These are phyloP conservation scores for Calycopis cecrops DNA, from an alignment of 1,140 invertebrate species.

Conservation along the genomic window DNA sequence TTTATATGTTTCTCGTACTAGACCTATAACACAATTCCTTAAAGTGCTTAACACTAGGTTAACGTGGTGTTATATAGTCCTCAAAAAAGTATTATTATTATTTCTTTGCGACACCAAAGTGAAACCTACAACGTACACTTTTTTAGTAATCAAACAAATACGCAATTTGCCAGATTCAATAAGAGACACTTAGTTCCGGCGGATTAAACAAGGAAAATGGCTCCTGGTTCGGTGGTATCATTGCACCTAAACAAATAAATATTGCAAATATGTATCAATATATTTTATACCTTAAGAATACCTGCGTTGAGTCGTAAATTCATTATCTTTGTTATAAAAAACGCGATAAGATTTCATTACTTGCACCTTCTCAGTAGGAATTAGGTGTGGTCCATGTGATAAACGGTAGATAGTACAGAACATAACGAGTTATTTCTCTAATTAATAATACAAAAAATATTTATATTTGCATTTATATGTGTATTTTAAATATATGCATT, in stretches of 20 bases:
- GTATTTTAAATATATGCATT: too few relatives aligned
- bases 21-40: too few relatives aligned
- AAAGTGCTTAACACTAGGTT: too few relatives aligned
- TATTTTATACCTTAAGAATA: slow-evolving; percentile 24
- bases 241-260: slow-evolving; percentile 64
- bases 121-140: neutral
- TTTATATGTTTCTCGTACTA: too few relatives aligned
- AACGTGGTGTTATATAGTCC: too few relatives aligned
- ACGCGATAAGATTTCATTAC: slow-evolving; percentile 40
- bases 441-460: too few relatives aligned
- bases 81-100: too few relatives aligned
- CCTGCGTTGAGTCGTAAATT: slow-evolving; percentile 15
- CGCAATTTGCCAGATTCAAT: slow-evolving; percentile 39
- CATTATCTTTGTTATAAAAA: slow-evolving; percentile 16
- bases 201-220: slow-evolving; percentile 41
- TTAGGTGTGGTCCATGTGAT: slow-evolving; percentile 4
- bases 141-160: slow-evolving; percentile 6
- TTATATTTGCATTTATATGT: too few relatives aligned
- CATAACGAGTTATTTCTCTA: too few relatives aligned
- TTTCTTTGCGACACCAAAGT: neutral
- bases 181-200: slow-evolving; percentile 34
- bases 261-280: slow-evolving; percentile 13
- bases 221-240: slow-evolving; percentile 36
- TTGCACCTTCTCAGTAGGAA: slow-evolving; percentile 18
- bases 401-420: too few relatives aligned